Evolutionary conservation across 2,113 vertebrate genomes (phyloP).

Genomic region (Alces alces): DNA sequence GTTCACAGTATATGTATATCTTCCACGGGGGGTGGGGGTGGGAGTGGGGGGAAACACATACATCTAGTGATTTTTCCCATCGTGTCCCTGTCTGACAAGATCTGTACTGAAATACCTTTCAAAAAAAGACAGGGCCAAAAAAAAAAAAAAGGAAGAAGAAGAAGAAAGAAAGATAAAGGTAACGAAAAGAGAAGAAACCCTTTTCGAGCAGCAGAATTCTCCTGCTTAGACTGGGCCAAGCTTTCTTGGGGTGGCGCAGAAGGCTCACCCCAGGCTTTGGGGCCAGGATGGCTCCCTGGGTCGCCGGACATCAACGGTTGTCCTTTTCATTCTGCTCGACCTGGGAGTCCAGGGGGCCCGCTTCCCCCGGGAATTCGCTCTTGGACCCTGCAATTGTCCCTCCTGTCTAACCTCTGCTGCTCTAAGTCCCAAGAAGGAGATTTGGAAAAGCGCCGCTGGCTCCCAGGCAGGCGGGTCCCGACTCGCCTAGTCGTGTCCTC

Average conservation of each 20-base stretch:
- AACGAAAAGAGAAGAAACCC: neutral
- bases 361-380: conserved; percentile 80
- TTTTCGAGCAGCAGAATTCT: neutral
- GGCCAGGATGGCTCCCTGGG: conserved; percentile 54
- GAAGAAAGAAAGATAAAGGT: neutral
- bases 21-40: neutral
- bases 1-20: conserved; percentile 8
- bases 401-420: conserved; percentile 73
- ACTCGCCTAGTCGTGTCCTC: conserved; percentile 74
- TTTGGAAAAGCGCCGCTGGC: conserved; percentile 72
- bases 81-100: conserved; percentile 47
- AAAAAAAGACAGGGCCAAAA: neutral
- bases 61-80: conserved; percentile 56
- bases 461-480: conserved; percentile 75
- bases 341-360: conserved; percentile 85
- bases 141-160: neutral
- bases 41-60: neutral
- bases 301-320: conserved; percentile 66
- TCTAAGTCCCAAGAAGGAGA: conserved; percentile 81
- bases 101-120: conserved; percentile 28
- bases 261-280: conserved; percentile 13
- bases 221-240: conserved; percentile 14
- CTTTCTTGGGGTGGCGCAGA: neutral
- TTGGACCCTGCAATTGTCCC: conserved; percentile 79
- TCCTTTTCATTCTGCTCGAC: conserved; percentile 83